phyloP scores from a whole-genome alignment of 2,797 vertebrate species.

The Karalla daura region DNA sequence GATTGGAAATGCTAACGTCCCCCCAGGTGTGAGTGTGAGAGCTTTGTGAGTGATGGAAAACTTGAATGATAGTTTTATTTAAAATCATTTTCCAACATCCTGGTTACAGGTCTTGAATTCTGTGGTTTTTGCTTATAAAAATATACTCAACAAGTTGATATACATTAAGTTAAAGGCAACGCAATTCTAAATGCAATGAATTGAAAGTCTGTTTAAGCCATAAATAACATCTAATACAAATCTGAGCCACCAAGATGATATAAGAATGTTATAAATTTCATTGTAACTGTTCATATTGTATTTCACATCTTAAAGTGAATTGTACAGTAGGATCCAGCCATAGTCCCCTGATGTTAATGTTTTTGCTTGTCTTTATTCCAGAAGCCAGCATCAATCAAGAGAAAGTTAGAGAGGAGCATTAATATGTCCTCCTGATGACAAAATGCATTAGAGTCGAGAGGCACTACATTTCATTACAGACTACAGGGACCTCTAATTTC shows the following conservation, averaged over 20 bases:
- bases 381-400: constrained; percentile 70
- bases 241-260: constrained; percentile 15
- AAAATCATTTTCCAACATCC: not conserved
- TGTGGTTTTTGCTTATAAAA: not conserved
- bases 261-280: constrained; percentile 28
- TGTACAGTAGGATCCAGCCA: constrained; percentile 13
- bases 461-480: constrained; percentile 82
- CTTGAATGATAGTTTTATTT: not conserved
- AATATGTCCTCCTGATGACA: constrained; percentile 80
- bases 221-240: not conserved
- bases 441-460: constrained; percentile 80
- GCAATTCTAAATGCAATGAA: not conserved
- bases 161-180: constrained; percentile 10
- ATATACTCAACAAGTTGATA: not conserved
- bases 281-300: constrained; percentile 48
- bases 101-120: constrained; percentile 1
- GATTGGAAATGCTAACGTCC: too few species aligned
- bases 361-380: constrained; percentile 67
- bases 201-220: not conserved
- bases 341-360: constrained; percentile 61
- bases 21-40: too few species aligned
- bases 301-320: constrained; percentile 50
- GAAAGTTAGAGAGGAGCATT: constrained; percentile 78
- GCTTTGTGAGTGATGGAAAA: too few species aligned
- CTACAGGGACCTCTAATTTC: constrained; percentile 86